phyloP scores from a whole-genome alignment of 2,888 invertebrate species.

The Cyaniris semiargus region DNA sequence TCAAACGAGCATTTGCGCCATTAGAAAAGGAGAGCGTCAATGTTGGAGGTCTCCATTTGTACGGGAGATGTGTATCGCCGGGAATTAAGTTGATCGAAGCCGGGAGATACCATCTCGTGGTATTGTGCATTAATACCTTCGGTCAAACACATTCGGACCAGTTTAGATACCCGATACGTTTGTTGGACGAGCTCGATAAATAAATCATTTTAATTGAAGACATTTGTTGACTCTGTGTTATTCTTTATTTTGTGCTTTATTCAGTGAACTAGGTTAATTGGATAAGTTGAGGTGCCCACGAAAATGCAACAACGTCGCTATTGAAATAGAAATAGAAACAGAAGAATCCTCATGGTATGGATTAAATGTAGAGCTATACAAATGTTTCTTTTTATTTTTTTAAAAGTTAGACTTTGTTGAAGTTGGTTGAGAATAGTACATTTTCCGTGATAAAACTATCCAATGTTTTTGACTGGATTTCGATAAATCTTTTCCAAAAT shows the following conservation, averaged over 20 bases:
- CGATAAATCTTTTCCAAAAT: no score
- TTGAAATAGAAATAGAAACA: conserved; percentile 1
- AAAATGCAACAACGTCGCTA: neutral
- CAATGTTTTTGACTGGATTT: no score
- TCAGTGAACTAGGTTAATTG: neutral
- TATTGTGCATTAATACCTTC: conserved; percentile 26
- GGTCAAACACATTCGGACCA: conserved; percentile 11
- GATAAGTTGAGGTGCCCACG: neutral
- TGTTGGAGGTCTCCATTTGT: conserved; percentile 43
- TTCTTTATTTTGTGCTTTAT: neutral
- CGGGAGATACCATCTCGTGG: conserved; percentile 39
- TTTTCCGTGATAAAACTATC: no score
- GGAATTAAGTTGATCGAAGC: conserved; percentile 51
- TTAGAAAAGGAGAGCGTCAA: conserved; percentile 29
- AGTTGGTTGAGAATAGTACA: neutral
- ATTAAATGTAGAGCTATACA: neutral
- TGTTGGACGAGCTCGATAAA: neutral
- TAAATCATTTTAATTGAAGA: conserved; percentile 14
- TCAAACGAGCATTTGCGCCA: conserved; percentile 17
- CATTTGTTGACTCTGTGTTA: conserved; percentile 1
- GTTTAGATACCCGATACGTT: conserved; percentile 2
- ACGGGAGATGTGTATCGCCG: conserved; percentile 44
- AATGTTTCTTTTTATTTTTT: neutral
- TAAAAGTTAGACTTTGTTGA: no score
- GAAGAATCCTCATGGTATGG: conserved; percentile 1